Evolutionary conservation across 2,888 invertebrate genomes (phyloP).

Genomic region (Drosophila sordidula): DNA sequence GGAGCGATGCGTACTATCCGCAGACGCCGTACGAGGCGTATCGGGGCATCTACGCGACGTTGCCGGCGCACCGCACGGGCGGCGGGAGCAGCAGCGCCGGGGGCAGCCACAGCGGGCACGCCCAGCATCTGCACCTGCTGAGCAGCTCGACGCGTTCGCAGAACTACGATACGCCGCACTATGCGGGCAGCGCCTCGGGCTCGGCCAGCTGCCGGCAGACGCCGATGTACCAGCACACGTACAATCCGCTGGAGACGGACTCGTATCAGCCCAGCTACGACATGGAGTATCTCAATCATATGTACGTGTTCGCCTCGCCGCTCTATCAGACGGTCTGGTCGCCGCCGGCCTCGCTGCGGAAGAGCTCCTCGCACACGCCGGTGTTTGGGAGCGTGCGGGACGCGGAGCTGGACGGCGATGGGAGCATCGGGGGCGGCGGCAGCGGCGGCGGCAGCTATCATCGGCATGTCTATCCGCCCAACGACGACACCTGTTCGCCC

Average conservation of each 20-base stretch:
- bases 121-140: conserved; percentile 60
- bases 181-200: conserved; percentile 80
- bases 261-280: conserved; percentile 85
- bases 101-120: conserved; percentile 66
- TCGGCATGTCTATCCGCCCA: conserved; percentile 85
- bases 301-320: conserved; percentile 85
- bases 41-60: conserved; percentile 86
- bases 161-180: conserved; percentile 83
- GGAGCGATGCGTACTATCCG: conserved; percentile 89
- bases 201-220: conserved; percentile 85
- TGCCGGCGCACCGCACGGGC: conserved; percentile 84
- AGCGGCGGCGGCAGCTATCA: conserved; percentile 77
- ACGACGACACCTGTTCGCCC: conserved; percentile 84
- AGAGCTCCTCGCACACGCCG: conserved; percentile 84
- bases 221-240: conserved; percentile 85
- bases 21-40: conserved; percentile 88
- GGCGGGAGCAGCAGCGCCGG: conserved; percentile 70
- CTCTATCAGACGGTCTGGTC: conserved; percentile 85
- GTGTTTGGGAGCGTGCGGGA: conserved; percentile 84
- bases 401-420: conserved; percentile 82
- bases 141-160: conserved; percentile 82
- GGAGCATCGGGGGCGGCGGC: conserved; percentile 68
- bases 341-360: conserved; percentile 84
- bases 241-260: conserved; percentile 85
- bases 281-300: conserved; percentile 84